Evolutionary conservation across 2,888 invertebrate species (phyloP), one percentile per base, ranked within the genome.

Genomic region (Chromoteleia sp.): DNA sequence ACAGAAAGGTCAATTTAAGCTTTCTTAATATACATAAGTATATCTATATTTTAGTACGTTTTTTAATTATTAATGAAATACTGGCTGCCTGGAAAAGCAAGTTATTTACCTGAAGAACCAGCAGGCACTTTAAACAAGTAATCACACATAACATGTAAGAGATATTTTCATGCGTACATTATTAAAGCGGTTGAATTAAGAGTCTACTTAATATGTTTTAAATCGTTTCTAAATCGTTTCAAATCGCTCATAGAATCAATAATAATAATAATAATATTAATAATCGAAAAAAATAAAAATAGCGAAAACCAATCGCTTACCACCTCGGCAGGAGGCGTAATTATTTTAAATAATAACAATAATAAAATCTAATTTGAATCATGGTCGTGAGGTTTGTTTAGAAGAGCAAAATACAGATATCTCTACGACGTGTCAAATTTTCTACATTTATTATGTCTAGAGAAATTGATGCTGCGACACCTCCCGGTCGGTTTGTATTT

Each of bases 111-210:
- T 36, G 76, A 76, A 76, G 75, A 81, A 81, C 81, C 76, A 81
- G 76, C 76, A 81, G 81, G 81, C 81, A 81, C 76, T 75, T 80
- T 50, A 17, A 21, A 68, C 61, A 14, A 50, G 30, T 67, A 63
- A 21, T 80, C 48, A 68, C 59, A 63, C 56, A 39, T 39, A 79
- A 81, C 56, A 71, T 54, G 45, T 71, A 81, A 71, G 70, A n/a
- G n/a, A 67, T 36, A 14, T 54, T 56, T 36, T 29, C 81, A 81
- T 81, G 81, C 76, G 6, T 14, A 56, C 36, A 65, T 63, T 80
- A 56, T 56, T 14, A 21, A 59, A 79, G 73, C 73, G 54, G 25
- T 70, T 54, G 1, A 54, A 56, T 41, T 19, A 41, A n/a, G 0
- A 21, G 14, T 52, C 14, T 25, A 29, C 5, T 8, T 12, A 25